Evolutionary conservation across 2,888 invertebrate genomes (phyloP).

Genomic region (Nebria brevicollis): DNA sequence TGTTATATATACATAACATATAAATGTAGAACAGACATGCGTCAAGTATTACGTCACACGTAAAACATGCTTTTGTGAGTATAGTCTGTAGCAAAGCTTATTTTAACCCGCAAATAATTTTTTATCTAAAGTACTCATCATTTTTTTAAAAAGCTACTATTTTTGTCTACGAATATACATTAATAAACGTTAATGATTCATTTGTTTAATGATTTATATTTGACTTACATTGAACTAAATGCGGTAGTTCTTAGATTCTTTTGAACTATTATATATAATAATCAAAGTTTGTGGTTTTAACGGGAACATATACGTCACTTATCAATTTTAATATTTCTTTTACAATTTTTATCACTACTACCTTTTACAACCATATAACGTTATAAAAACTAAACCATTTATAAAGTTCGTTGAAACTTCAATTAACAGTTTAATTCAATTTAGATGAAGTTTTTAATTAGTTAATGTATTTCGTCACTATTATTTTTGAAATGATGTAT

Average conservation of each 20-base stretch:
- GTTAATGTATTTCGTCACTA: slow-evolving; percentile 32
- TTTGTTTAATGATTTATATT: not conserved
- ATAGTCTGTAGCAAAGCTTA: not conserved
- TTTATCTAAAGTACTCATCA: too few relatives aligned
- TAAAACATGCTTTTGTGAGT: slow-evolving; percentile 4
- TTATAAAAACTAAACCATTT: too few relatives aligned
- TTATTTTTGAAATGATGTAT: not conserved
- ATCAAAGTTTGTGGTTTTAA: not conserved
- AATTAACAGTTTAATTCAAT: not conserved
- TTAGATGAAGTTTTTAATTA: slow-evolving; percentile 30
- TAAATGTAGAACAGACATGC: slow-evolving; percentile 18
- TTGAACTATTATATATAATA: not conserved
- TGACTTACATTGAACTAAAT: not conserved
- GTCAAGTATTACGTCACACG: slow-evolving; percentile 10
- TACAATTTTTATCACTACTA: too few relatives aligned
- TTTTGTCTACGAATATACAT: too few relatives aligned
- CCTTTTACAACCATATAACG: too few relatives aligned
- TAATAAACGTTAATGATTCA: too few relatives aligned
- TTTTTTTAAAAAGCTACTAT: too few relatives aligned
- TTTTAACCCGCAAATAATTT: not conserved
- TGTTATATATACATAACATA: slow-evolving; percentile 30
- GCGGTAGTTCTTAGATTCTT: not conserved
- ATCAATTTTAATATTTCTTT: not conserved
- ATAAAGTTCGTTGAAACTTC: not conserved
- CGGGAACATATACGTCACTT: not conserved